Base-by-base conservation (phyloP, 1,140 invertebrate species). In the Linepithema humile region DNA sequence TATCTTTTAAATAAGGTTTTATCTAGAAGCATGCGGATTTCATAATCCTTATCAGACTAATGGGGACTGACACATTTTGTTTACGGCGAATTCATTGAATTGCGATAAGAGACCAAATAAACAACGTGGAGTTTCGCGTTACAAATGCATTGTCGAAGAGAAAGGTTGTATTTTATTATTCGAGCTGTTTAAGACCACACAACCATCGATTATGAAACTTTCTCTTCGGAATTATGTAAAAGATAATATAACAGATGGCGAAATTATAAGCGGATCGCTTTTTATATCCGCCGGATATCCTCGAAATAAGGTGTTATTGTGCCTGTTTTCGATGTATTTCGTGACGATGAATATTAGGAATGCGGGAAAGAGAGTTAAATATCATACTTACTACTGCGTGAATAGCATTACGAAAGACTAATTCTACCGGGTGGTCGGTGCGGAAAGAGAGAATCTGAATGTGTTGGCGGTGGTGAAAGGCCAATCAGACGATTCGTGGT, bases 381-480 rank as follows among this genome's bases (percentile, higher is more conserved):
- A 35, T 12, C 12, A 10, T 29, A 32, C 57, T 59, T 43, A 43
- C 5, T 40, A 40, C 38, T 20, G 17, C 20, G 23, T n/a, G 23
- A 73, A 45, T 35, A 32, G 10, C 2, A n/a, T 80, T 69, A 23
- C 48, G 35, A 55, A 80, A 55, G 48, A 55, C 55, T 55, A 50
- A 38, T 2, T 32, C 29, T 40, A 35, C 69, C 12, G 35, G 0
- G n/a, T 55, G 64, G 12, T 29, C 7, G 45, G 1, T 9, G 12
- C 5, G 35, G 40, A 62, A 26, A 75, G 40, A 55, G 23, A 17
- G n/a, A 29, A 20, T 20, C 23, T 57, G 64, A 40, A 32, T 55
- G 64, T 57, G 64, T 57, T 43, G 57, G 38, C 26, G 64, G n/a
- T 9, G 38, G 48, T 80, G 75, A 80, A 80, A 80, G 75, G 50